phyloP scores from a whole-genome alignment of 1,140 invertebrate species.

The Bursaphelenchus mucronatus region DNA sequence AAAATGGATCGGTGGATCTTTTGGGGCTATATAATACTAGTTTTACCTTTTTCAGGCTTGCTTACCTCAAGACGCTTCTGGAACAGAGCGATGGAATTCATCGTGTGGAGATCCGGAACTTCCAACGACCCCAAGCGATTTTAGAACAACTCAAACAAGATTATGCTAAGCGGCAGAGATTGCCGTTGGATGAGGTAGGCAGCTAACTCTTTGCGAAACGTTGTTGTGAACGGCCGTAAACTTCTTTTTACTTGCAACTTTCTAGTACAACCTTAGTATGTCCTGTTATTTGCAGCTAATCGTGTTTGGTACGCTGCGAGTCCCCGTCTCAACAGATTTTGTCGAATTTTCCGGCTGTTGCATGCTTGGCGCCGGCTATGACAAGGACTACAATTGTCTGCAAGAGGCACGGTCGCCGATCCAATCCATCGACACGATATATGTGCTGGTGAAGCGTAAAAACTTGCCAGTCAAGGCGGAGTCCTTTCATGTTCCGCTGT shows the following conservation, averaged over 20 bases:
- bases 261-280: neutral
- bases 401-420: slow-evolving; percentile 19
- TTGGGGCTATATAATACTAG: no score
- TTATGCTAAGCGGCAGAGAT: slow-evolving; percentile 15
- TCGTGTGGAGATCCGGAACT: slow-evolving; percentile 11
- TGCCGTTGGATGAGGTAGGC: slow-evolving; percentile 17
- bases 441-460: slow-evolving; percentile 22
- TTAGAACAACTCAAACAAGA: slow-evolving; percentile 19
- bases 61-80: slow-evolving; percentile 19
- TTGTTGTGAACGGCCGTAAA: no score
- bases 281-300: slow-evolving; percentile 5
- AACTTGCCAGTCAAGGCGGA: neutral
- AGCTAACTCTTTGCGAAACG: slow-evolving; percentile 1
- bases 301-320: slow-evolving; percentile 22
- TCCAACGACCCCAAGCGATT: slow-evolving; percentile 20
- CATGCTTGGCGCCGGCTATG: slow-evolving; percentile 16
- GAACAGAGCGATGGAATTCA: neutral
- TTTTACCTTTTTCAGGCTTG: slow-evolving; percentile 17
- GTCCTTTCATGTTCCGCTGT: neutral
- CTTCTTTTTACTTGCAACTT: no score
- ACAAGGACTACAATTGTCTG: slow-evolving; percentile 26
- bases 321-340: slow-evolving; percentile 9
- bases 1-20: no score
- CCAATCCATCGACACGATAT: slow-evolving; percentile 19
- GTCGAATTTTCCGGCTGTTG: slow-evolving; percentile 25